Percentiles rank a stretch among this genome's conserved stretches.
Conservation (phyloP, 2,797 vertebrate species). For the Pseudochirops corinnae region DNA sequence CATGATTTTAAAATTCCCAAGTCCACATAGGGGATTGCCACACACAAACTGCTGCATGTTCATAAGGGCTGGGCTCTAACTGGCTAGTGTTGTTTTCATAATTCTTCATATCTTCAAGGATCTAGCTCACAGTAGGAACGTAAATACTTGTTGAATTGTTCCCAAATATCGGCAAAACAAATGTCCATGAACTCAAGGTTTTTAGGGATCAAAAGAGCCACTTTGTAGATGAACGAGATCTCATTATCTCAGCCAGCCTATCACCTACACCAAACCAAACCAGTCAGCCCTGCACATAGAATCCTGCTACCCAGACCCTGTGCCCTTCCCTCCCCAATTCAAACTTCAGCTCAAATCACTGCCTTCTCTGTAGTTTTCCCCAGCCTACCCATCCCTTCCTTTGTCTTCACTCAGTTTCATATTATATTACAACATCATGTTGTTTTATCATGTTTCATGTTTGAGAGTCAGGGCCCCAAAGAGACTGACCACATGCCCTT, state of each 20-base stretch:
- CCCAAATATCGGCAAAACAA: neutral
- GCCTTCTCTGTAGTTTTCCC: neutral
- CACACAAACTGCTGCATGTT: neutral
- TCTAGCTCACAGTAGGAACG: neutral
- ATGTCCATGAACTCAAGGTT: neutral
- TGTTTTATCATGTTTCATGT: neutral
- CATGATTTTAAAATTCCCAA: neutral
- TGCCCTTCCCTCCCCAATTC: neutral
- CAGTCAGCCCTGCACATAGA: neutral
- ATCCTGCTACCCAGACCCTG: too few relatives aligned
- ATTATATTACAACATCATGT: neutral
- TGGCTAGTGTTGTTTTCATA: neutral
- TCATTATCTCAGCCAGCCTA: too few relatives aligned
- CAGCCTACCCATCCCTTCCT: neutral
- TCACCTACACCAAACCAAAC: neutral
- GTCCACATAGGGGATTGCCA: neutral
- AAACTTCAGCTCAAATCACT: neutral
- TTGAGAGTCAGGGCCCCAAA: neutral
- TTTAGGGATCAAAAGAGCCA: neutral
- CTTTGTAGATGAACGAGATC: neutral
- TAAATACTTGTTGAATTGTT: neutral
- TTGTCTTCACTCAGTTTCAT: neutral
- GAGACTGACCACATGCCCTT: neutral
- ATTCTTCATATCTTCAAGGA: neutral
- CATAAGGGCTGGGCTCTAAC: neutral